Conservation (phyloP, 2,113 vertebrate species). For the Acrocephalus arundinaceus region DNA sequence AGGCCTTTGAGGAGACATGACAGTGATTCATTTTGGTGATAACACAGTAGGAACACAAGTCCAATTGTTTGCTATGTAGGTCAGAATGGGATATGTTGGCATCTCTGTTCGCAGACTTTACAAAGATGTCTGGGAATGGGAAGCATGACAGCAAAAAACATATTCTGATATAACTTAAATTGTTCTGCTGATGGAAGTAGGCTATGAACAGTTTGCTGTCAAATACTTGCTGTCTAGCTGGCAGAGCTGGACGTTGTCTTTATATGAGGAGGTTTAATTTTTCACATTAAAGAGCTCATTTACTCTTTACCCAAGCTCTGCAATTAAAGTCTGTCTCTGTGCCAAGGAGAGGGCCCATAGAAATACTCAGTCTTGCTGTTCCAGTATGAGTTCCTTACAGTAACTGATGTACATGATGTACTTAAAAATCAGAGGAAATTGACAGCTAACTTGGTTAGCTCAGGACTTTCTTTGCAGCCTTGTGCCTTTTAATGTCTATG, state of each 20-base stretch:
- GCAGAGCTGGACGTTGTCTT: neutral
- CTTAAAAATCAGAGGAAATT: neutral
- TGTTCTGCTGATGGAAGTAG: neutral
- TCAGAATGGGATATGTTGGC: slow-evolving; percentile 38
- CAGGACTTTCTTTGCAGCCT: neutral
- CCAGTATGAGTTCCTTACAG: neutral
- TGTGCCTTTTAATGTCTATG: neutral
- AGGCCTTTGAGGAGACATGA: neutral
- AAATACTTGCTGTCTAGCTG: neutral
- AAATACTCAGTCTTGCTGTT: neutral
- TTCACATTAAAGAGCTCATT: neutral
- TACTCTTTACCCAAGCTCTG: neutral
- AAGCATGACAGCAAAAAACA: neutral
- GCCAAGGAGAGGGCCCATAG: neutral
- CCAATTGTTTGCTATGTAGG: slow-evolving; percentile 41
- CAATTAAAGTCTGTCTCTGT: neutral
- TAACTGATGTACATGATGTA: neutral
- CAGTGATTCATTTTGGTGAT: slow-evolving; percentile 6
- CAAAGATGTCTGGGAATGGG: slow-evolving; percentile 46
- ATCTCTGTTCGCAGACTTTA: slow-evolving; percentile 44
- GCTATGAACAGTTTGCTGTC: neutral
- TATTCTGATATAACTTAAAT: neutral
- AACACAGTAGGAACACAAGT: neutral
- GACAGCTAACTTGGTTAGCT: neutral
- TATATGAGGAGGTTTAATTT: neutral